phyloP scores from a whole-genome alignment of 53 echinoderm and acorn worm genomes.

The Actinopyga echinites region DNA sequence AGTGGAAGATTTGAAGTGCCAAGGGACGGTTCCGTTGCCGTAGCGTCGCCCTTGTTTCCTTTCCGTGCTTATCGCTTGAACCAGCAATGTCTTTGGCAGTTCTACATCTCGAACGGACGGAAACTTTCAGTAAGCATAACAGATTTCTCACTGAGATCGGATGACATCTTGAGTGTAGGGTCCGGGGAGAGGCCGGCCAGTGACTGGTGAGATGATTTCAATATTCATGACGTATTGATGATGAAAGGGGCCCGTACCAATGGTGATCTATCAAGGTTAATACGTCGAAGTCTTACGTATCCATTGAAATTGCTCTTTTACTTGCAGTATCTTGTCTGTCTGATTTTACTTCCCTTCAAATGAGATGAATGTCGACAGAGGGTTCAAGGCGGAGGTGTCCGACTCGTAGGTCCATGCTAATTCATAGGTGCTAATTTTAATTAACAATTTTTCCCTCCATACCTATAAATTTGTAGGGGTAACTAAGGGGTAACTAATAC shows the following conservation, averaged over 20 bases:
- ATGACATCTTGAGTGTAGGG: conserved; percentile 82
- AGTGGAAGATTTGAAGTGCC: conserved; percentile 68
- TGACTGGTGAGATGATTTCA: conserved; percentile 53
- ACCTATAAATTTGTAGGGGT: too few species aligned
- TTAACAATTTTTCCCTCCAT: too few species aligned
- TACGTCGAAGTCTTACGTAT: too few species aligned
- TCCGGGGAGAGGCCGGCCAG: conserved; percentile 67
- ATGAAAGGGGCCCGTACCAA: too few species aligned
- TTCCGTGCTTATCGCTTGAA: conserved; percentile 80
- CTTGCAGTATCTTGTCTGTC: too few species aligned
- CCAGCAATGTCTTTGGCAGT: conserved; percentile 82
- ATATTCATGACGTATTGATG: too few species aligned
- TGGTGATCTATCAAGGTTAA: too few species aligned
- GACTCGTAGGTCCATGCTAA: too few species aligned
- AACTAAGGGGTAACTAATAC: too few species aligned
- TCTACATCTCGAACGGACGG: conserved; percentile 57
- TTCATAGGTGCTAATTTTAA: too few species aligned
- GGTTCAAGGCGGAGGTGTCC: conserved; percentile 83
- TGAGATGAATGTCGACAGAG: conserved; percentile 63
- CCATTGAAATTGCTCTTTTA: too few species aligned
- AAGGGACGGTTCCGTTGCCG: conserved; percentile 65
- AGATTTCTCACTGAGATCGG: conserved; percentile 69
- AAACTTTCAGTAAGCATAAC: conserved; percentile 70
- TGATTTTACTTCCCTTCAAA: conserved; percentile 87
- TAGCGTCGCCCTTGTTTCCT: conserved; percentile 87